These are phyloP conservation scores for Falco columbarius DNA, from an alignment of 2,797 vertebrate species.

Conservation along the genomic window DNA sequence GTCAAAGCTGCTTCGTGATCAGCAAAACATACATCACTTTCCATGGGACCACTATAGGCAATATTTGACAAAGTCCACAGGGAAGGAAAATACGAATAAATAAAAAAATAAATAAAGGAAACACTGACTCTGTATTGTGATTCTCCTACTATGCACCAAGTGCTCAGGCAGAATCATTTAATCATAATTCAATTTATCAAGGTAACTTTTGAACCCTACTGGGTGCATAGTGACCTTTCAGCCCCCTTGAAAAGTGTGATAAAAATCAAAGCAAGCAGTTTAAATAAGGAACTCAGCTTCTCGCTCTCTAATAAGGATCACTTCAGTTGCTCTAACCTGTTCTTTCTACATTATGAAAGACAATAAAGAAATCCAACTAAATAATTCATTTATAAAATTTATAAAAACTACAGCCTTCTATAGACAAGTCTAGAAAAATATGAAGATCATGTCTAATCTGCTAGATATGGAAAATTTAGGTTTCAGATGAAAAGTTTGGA, in stretches of 20 bases:
- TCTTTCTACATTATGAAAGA: not conserved
- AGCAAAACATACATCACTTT: not conserved
- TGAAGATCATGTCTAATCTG: not conserved
- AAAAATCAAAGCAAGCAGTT: constrained; percentile 1
- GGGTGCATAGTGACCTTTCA: not conserved
- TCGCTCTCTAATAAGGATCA: not conserved
- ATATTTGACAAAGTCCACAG: not conserved
- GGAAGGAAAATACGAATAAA: not conserved
- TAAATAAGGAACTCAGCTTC: not conserved
- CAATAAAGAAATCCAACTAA: not conserved
- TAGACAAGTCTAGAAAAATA: not conserved
- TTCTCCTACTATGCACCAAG: not conserved
- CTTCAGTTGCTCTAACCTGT: not conserved
- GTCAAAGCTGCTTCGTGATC: not conserved
- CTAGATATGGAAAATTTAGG: not conserved
- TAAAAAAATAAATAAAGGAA: not conserved
- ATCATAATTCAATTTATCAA: not conserved
- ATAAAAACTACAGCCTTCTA: not conserved
- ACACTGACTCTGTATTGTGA: not conserved
- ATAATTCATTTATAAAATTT: not conserved
- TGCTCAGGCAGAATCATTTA: constrained; percentile 11
- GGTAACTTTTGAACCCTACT: not conserved
- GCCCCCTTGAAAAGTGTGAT: not conserved
- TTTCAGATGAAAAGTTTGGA: not conserved
- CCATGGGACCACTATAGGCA: not conserved